Evolutionary conservation across 1,140 invertebrate species (phyloP).

Genomic region (Drosophila fuyamai): DNA sequence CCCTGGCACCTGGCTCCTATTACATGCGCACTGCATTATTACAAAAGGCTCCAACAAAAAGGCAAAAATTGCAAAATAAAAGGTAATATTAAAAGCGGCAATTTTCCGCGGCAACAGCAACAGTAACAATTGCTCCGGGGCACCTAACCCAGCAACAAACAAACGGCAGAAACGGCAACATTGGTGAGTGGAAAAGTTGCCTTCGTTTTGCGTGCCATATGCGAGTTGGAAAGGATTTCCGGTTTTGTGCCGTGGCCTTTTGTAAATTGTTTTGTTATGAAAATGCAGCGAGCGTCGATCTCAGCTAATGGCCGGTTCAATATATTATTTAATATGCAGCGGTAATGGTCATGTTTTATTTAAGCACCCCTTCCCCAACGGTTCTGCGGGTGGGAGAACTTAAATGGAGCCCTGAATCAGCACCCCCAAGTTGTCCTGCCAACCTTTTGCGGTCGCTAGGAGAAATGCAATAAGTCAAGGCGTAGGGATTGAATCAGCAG

Average conservation of each 20-base stretch:
- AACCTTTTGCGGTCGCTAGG: not conserved
- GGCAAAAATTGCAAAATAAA: conserved; percentile 78
- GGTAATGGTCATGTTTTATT: conserved; percentile 43
- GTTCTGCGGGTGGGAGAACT: too few relatives aligned
- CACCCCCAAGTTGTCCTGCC: conserved; percentile 8
- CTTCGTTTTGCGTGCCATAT: conserved; percentile 81
- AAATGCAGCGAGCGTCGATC: conserved; percentile 63
- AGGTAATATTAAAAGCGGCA: conserved; percentile 82
- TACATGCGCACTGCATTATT: conserved; percentile 81
- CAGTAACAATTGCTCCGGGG: conserved; percentile 49
- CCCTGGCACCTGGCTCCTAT: conserved; percentile 80
- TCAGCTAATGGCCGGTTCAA: conserved; percentile 68
- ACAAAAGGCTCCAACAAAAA: conserved; percentile 62
- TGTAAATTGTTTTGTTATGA: conserved; percentile 74
- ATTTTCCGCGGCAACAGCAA: conserved; percentile 69
- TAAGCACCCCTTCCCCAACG: conserved; percentile 4
- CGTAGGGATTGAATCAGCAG: not conserved
- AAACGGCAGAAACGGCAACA: conserved; percentile 11
- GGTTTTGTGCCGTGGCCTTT: conserved; percentile 68
- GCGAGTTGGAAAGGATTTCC: conserved; percentile 81
- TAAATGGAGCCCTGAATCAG: not conserved
- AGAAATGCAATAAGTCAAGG: conserved; percentile 23
- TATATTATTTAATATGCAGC: conserved; percentile 68
- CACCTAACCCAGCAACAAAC: conserved; percentile 38
- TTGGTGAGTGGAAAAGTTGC: conserved; percentile 31